Base-by-base conservation (phyloP, 2,113 vertebrate species). In the Oriolus oriolus region DNA sequence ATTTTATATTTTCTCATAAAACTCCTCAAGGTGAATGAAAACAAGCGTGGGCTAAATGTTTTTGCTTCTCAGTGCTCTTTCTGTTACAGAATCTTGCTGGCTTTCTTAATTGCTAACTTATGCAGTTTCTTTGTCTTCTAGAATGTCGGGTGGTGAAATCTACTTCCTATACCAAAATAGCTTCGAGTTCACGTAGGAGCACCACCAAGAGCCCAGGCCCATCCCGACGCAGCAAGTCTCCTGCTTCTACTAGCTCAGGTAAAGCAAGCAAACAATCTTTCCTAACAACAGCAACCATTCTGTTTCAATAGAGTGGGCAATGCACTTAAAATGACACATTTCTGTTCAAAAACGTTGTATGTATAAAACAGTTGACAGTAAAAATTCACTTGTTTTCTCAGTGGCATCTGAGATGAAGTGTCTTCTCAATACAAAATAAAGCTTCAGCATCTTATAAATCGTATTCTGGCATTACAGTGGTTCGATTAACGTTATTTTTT, bases 121-220 rank as follows among this genome's bases (percentile, higher is more conserved):
- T 20, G 45, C 28, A 30, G 42, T 95, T 93, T 96, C 64, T 80
- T 95, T 95, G 33, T 97, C 89, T 94, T 97, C 95, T 93, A 99
- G 99, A 99, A 96, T 99, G 99, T 98, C 98, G 99, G 33, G 98
- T 99, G 96, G 98, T 99, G 91, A 99, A 99, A 97, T 99, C 99
- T 57, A 98, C 98, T 80, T 99, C 99, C 10, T 99, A 99, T 91
- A 99, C 99, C 93, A 99, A 99, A 86, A 98, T 99, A 89, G 99
- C 99, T 68, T 97, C 98, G 0, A 93, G 98, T 42, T 98, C 98
- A 31, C 98, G 99, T 83, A 98, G 98, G 68, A 98, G 98, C 90
- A 98, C 98, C 65, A 99, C 98, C 54, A 99, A 98, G 97, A 97
- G 98, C 85, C 98, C 98, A 1, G 99, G 98, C 30, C 98, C 98